Base-by-base conservation (phyloP, 2,888 invertebrate genomes). In the Pandemis cinnamomeana region DNA sequence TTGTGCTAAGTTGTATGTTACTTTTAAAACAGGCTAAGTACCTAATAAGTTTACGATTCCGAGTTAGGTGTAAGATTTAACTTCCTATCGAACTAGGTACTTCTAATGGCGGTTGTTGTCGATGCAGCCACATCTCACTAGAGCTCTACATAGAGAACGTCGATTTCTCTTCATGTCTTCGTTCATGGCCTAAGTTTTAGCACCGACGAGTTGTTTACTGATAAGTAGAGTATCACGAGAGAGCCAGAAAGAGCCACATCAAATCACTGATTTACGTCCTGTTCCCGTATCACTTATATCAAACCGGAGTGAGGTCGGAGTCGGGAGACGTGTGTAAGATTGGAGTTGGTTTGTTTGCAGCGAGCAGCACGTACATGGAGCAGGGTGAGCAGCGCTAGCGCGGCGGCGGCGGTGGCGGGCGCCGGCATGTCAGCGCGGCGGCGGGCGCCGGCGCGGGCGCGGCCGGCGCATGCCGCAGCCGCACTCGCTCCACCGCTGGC, bases 361-460 rank as follows among this genome's bases (percentile, higher is more conserved):
- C 63, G 15, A 10, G 48, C 6, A 60, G 55, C 68, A 89, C 91
- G 86, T 91, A 92, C 92, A 83, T 84, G 89, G 84, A 90, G 86
- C 85, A 87, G 86, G 85, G 87, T 87, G 88, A 88, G 89, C 89
- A 87, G 88, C 88, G 88, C 89, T 87, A 88, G 86, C 86, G 84
- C 81, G 89, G 92, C 89, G 87, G 46, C 11, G 86, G 85, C 83
- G 85, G 87, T 5, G 86, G 89, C 89, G 89, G 93, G 87, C 88
- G 89, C 87, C 89, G 87, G 92, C 91, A 82, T 87, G 71, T 75
- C 81, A 79, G 81, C 80, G 78, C 76, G 80, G 78, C 76, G 80
- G 81, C 80, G 80, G 80, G 86, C 86, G 53, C 64, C 71, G 67
- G 67, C 67, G 53, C 64, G 64, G 20, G 55, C 36, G 36, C 55